Base-by-base conservation (phyloP, 2,888 invertebrate genomes). In the Drosophila niveifrons region DNA sequence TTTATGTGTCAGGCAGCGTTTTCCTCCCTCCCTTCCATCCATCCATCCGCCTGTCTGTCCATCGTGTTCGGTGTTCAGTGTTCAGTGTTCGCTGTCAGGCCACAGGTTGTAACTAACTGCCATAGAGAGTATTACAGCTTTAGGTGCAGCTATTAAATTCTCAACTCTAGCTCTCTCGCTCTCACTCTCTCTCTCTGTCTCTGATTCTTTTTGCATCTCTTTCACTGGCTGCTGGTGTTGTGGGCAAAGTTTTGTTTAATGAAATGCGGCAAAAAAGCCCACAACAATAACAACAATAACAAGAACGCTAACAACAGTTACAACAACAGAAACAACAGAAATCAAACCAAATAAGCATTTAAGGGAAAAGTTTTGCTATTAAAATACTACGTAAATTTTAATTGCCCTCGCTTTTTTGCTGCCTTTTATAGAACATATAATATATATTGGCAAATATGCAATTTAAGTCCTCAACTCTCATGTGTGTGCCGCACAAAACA, bases 361-460 rank as follows among this genome's bases (percentile, higher is more conserved):
- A 83, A 88, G 88, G 90, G 63, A 70, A 83, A 83, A 83, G 86
- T 83, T 83, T 83, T 85, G 76, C 90, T 79, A 83, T 83, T 83
- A 83, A 83, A 83, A 89, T 89, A 82, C 88, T 89, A 89, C 90
- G 86, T 89, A 83, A 88, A 88, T 83, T 83, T 83, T 78, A 78
- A 89, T 83, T 79, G 79, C 80, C 63, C 15, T 36, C 53, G 29
- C 53, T 67, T 81, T 87, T 80, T 76, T 63, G 50, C 55, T 36
- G 47, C 57, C 59, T 53, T 13, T 23, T 13, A 29, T 15, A 17
- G 3, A 4, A 13, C 48, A 13, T 50, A 10, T 17, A 31, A 28
- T n/a, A 48, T 29, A 48, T 34, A 50, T 72, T 70, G 70, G 70
- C 65, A 61, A 66, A 70, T 47, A 43, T 64, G 80, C 65, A 61